A percentile compares a stretch with the other conserved stretches of the same genome.
These are phyloP conservation scores for Catharus minimus DNA, from an alignment of 2,113 vertebrate species.

Conservation along the genomic window DNA sequence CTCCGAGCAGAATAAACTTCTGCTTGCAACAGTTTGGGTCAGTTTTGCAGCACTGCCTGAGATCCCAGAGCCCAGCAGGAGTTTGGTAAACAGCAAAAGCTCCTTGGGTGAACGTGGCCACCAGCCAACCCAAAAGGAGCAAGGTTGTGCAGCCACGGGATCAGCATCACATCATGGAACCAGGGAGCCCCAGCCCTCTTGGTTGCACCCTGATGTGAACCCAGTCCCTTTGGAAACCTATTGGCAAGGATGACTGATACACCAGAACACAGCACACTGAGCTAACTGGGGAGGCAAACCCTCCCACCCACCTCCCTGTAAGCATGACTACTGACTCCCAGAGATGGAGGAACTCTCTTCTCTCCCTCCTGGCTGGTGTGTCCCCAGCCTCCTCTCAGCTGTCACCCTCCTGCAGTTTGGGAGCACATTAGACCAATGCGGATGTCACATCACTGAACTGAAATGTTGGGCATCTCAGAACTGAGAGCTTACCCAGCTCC, in stretches of 20 bases:
- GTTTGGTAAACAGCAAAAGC: not conserved
- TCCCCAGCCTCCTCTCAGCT: not conserved
- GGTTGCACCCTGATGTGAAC: fast-evolving
- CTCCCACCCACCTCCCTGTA: not conserved
- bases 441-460: not conserved
- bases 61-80: not conserved
- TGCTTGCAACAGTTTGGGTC: not conserved
- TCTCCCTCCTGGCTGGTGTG: not conserved
- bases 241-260: not conserved
- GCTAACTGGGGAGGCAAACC: not conserved
- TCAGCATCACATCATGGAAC: not conserved
- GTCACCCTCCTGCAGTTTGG: not conserved
- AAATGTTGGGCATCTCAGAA: not conserved
- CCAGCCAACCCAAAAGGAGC: not conserved
- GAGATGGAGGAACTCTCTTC: not conserved
- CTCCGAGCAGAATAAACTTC: not conserved
- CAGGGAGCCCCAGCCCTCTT: not conserved
- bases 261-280: not conserved
- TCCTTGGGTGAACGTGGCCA: not conserved
- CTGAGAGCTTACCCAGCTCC: not conserved
- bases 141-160: fast-evolving
- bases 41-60: not conserved
- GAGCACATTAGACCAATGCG: not conserved
- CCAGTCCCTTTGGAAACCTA: not conserved
- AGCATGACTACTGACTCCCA: not conserved